Percentiles rank a stretch among this genome's conserved stretches.
These are phyloP conservation scores for Diloba caeruleocephala DNA, from an alignment of 2,888 invertebrate species.

Conservation along the genomic window DNA sequence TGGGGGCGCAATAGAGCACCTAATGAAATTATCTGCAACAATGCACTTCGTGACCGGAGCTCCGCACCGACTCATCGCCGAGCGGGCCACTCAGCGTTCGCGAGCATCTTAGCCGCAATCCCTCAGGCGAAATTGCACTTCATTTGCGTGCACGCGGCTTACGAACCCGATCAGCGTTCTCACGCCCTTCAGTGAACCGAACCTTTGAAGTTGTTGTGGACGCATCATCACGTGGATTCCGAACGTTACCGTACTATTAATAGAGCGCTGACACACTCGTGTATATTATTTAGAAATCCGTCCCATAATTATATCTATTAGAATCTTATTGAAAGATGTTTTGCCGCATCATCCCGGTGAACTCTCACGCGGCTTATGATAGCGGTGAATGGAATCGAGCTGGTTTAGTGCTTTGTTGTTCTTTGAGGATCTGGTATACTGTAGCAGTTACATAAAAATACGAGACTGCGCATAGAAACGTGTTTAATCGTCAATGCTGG, in stretches of 20 bases:
- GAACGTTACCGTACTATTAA: slow-evolving; percentile 55
- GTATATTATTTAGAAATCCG: slow-evolving; percentile 66
- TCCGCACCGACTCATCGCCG: slow-evolving; percentile 49
- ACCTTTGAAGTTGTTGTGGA: slow-evolving; percentile 59
- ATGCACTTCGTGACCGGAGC: slow-evolving; percentile 74
- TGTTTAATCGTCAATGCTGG: slow-evolving; percentile 83
- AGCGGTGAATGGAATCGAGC: slow-evolving; percentile 66
- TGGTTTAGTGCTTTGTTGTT: slow-evolving; percentile 69
- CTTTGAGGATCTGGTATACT: slow-evolving; percentile 48
- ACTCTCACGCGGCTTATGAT: slow-evolving; percentile 69
- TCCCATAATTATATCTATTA: slow-evolving; percentile 69
- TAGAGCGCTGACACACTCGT: slow-evolving; percentile 69
- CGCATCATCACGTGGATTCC: slow-evolving; percentile 57
- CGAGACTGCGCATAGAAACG: slow-evolving; percentile 87
- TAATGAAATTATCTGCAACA: slow-evolving; percentile 81
- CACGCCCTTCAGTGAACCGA: slow-evolving; percentile 71
- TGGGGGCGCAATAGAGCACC: slow-evolving; percentile 55
- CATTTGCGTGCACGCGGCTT: slow-evolving; percentile 79
- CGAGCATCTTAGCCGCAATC: slow-evolving; percentile 72
- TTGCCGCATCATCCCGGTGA: slow-evolving; percentile 73
- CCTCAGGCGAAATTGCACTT: slow-evolving; percentile 80
- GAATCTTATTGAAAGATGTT: slow-evolving; percentile 65
- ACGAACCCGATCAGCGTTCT: slow-evolving; percentile 71
- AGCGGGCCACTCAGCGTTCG: slow-evolving; percentile 56
- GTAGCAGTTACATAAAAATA: slow-evolving; percentile 72